Conservation (phyloP, 1,140 invertebrate genomes). For the Drosophila littoralis region DNA sequence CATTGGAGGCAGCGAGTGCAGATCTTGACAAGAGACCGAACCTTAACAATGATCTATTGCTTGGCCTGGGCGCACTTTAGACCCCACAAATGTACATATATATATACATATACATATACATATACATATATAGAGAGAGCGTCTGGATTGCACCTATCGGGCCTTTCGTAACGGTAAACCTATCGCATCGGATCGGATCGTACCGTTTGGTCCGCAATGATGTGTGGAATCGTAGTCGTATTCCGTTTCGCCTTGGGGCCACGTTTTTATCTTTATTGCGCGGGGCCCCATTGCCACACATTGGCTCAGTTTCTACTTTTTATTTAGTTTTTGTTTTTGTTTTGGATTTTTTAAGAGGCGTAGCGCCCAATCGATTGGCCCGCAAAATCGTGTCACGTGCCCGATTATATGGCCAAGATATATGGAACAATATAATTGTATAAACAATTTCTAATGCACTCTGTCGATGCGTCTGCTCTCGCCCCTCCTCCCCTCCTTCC, state of each 20-base stretch:
- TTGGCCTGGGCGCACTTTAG: neutral
- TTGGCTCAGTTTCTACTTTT: slow-evolving; percentile 7
- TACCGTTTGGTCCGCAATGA: slow-evolving; percentile 4
- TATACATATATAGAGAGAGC: too few relatives aligned
- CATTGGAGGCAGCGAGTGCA: slow-evolving; percentile 6
- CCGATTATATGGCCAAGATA: slow-evolving; percentile 50
- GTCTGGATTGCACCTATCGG: neutral
- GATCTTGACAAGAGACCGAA: slow-evolving; percentile 4
- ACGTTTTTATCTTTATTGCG: slow-evolving; percentile 65
- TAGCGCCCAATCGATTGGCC: slow-evolving; percentile 34
- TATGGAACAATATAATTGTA: slow-evolving; percentile 34
- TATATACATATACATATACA: too few relatives aligned
- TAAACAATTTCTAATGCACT: slow-evolving; percentile 35
- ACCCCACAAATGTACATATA: too few relatives aligned
- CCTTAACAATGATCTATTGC: slow-evolving; percentile 5
- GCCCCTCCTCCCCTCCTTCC: neutral
- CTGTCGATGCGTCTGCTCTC: slow-evolving; percentile 12
- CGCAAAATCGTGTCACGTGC: slow-evolving; percentile 55
- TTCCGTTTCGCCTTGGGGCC: slow-evolving; percentile 27
- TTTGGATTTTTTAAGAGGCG: slow-evolving; percentile 25
- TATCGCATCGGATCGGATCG: too few relatives aligned
- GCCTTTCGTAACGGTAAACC: slow-evolving; percentile 2
- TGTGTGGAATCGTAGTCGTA: neutral
- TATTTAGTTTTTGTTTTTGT: neutral
- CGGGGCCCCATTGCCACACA: slow-evolving; percentile 22